Evolutionary conservation across 2,113 vertebrate genomes (phyloP), one percentile per base, ranked within the genome.

Genomic region (Pelusios castaneus): DNA sequence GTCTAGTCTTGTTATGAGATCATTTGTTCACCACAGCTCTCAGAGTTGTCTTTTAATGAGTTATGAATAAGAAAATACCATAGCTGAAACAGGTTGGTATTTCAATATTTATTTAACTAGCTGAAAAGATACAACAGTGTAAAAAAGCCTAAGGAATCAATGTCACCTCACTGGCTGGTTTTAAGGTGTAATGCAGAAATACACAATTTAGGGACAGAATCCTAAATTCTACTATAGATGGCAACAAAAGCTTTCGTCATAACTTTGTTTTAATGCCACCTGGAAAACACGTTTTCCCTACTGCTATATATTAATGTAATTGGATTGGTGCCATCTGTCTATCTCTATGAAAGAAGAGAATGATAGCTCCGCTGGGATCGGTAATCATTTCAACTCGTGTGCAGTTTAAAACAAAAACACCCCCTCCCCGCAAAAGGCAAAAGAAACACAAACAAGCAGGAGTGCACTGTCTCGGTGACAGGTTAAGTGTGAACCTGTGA

Each of bases 241-340:
- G 80, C 95, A 94, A 38, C 43, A 89, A 92, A 95, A 92, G 49
- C 92, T 82, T 92, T 90, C 80, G 58, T 94, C 5, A 43, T 78
- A 27, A 47, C 56, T 89, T 89, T 78, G 87, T 49, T 94, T 91
- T 56, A 55, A 10, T 79, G 49, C 89, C 76, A n/a, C 92, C 89
- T 95, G 85, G 84, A 88, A 92, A 93, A 92, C 6, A 8, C 52
- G 52, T n/a, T 73, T 82, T 58, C 75, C 70, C 73, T 58, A 21
- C 73, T 63, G 25, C 88, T 92, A 51, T 47, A 24, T 73, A 38
- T 73, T 87, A 43, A 51, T 43, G 1, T 85, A 29, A 25, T 19
- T 87, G 85, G 73, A 77, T 82, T 5, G 2, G 2, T 5, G 38
- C 4, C 5, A 47, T 85, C 63, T 89, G 1, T 87, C 92, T 92